A percentile compares a stretch with the other conserved stretches of the same genome.
Conservation (phyloP, 2,888 invertebrate species). For the Cantharis nigra region DNA sequence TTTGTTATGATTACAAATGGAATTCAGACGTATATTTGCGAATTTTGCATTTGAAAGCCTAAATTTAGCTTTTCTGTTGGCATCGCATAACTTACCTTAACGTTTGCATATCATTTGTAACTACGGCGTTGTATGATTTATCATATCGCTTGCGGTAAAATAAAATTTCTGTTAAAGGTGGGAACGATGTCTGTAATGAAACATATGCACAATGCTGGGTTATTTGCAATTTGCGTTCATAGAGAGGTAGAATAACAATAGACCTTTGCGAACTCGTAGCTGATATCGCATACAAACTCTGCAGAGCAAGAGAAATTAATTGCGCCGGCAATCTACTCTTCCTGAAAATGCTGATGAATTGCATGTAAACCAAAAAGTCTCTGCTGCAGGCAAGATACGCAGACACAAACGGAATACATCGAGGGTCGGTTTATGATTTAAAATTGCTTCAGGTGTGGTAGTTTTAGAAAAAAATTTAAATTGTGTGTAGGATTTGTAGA, state of each 20-base stretch:
- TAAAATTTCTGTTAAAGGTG: slow-evolving; percentile 16
- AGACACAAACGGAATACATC: slow-evolving; percentile 21
- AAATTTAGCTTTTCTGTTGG: slow-evolving; percentile 9
- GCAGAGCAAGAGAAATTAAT: slow-evolving; percentile 34
- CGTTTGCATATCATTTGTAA: slow-evolving; percentile 36
- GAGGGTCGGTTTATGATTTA: slow-evolving; percentile 23
- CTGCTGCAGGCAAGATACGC: slow-evolving; percentile 27
- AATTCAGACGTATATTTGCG: slow-evolving; percentile 3
- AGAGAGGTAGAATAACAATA: slow-evolving; percentile 34
- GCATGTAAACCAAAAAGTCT: slow-evolving; percentile 28
- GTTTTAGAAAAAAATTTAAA: slow-evolving; percentile 17
- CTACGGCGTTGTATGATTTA: slow-evolving; percentile 35
- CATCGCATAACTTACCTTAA: slow-evolving; percentile 19
- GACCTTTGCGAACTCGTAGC: slow-evolving; percentile 27
- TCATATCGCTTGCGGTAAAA: slow-evolving; percentile 30
- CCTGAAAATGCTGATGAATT: slow-evolving; percentile 33
- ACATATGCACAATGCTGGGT: slow-evolving; percentile 22
- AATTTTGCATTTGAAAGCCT: slow-evolving; percentile 11
- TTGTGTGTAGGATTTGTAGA: slow-evolving; percentile 12
- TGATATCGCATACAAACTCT: slow-evolving; percentile 31
- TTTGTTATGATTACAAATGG: slow-evolving; percentile 1
- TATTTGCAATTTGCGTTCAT: slow-evolving; percentile 26
- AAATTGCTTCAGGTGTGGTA: slow-evolving; percentile 27
- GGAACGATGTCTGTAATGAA: slow-evolving; percentile 13
- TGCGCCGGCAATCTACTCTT: slow-evolving; percentile 31